Conservation (phyloP, 2,113 vertebrate species). For the Orcinus orca region DNA sequence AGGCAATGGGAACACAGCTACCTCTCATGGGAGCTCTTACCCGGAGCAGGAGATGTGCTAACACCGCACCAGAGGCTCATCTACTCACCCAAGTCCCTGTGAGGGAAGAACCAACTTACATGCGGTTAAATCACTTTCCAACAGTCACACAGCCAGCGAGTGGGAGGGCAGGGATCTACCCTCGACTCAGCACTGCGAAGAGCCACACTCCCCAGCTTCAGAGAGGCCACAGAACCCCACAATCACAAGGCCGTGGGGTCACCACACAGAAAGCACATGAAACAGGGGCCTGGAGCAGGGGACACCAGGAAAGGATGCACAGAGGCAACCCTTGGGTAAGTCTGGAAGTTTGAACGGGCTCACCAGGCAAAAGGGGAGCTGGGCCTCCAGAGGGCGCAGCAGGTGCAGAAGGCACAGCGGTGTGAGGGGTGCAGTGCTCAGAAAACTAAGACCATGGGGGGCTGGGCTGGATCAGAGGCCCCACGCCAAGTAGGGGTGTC, state of each 20-base stretch:
- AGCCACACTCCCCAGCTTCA: neutral
- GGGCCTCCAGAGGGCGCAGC: neutral
- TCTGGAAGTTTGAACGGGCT: neutral
- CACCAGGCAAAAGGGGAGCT: neutral
- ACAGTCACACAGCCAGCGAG: too few relatives aligned
- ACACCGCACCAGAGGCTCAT: neutral
- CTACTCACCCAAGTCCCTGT: neutral
- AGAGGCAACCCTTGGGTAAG: neutral
- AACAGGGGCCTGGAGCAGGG: neutral
- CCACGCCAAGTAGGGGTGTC: rapidly evolving
- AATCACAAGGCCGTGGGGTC: neutral
- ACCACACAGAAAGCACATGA: neutral
- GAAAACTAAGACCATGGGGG: neutral
- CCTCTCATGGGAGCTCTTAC: neutral
- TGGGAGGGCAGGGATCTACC: neutral
- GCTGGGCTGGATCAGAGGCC: neutral
- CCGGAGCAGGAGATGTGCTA: neutral
- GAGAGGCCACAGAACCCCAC: neutral
- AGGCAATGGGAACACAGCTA: neutral
- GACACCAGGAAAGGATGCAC: neutral
- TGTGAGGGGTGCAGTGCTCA: neutral
- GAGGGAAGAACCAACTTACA: neutral
- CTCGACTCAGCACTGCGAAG: neutral
- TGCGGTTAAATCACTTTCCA: neutral
- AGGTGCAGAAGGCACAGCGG: neutral